These are phyloP conservation scores for Ophonus ardosiacus DNA, from an alignment of 2,888 invertebrate species.

Conservation along the genomic window DNA sequence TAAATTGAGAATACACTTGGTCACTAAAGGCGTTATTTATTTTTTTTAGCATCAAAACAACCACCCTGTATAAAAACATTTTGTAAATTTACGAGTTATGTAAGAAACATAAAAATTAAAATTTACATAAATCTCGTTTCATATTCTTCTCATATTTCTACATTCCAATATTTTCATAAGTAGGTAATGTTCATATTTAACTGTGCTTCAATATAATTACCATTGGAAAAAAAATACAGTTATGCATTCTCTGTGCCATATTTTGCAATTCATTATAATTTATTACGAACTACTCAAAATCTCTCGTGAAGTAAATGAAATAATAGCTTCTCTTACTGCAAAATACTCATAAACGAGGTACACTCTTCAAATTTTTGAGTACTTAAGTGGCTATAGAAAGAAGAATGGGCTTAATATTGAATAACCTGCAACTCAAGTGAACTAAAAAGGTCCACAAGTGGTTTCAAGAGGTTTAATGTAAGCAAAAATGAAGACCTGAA, in stretches of 20 bases:
- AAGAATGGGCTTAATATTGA: slow-evolving; percentile 24
- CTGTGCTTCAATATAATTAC: background rate
- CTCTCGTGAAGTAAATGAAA: slow-evolving; percentile 4
- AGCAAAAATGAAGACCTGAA: slow-evolving; percentile 36
- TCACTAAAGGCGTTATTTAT: too few species aligned
- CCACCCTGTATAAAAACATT: too few species aligned
- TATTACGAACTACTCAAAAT: background rate
- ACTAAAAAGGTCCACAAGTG: slow-evolving; percentile 44
- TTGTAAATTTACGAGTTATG: too few species aligned
- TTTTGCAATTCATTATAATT: background rate
- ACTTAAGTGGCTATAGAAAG: slow-evolving; percentile 20
- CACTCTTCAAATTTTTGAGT: slow-evolving; percentile 33
- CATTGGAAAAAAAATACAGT: background rate
- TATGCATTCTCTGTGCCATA: background rate
- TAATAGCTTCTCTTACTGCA: slow-evolving; percentile 8
- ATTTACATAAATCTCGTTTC: too few species aligned
- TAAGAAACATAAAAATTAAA: too few species aligned
- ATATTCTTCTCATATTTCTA: too few species aligned
- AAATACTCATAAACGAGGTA: slow-evolving; percentile 14
- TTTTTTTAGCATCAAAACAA: too few species aligned
- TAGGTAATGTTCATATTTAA: too few species aligned
- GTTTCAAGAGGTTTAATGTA: slow-evolving; percentile 21
- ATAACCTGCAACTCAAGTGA: slow-evolving; percentile 35
- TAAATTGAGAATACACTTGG: too few species aligned
- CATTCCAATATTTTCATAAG: too few species aligned